Evolutionary conservation across 2,113 vertebrate genomes (phyloP), one percentile per base, ranked within the genome.

Genomic region (Eublepharis macularius): DNA sequence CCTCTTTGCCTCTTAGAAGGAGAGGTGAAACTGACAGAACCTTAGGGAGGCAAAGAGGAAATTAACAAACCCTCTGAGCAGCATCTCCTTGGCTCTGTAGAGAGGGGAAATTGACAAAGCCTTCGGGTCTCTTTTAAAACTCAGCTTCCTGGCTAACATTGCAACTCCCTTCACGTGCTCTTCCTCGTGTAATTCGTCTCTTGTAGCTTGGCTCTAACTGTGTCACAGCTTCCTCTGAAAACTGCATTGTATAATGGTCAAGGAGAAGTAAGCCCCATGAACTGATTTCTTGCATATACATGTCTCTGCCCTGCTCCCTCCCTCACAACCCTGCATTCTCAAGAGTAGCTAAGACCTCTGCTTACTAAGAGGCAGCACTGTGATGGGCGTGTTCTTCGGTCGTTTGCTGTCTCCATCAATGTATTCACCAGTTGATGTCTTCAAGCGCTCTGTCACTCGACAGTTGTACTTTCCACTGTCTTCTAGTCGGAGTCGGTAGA

Each of bases 401-500:
- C 98, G 95, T 95, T 98, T 99, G 97, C 97, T 99, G 80, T 97
- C 97, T 92, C 98, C 98, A 95, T 99, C 98, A 0, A 98, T 98
- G 95, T 99, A 98, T 84, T 99, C 98, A 24, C 99, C 98, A 0
- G 97, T 98, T 73, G 98, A 96, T 0, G 98, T 98, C 86, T 96
- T 98, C 95, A 99, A 98, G 10, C 98, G 92, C 96, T 99, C 99
- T 0, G 98, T 99, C 86, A 99, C 99, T 0, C 98, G 94, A 90
- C 99, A 99, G 96, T 99, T 99, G 94, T 99, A 99, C 78, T 99
- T 99, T 75, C 99, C 99, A 0, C 98, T 96, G 80, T 99, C 99
- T 36, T 98, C 97, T 1, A 96, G 94, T 11, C 95, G 97, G 8
- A 99, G 96, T 65, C 96, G 98, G 93, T 98, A 99, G 93, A 99